Evolutionary conservation across 2,888 invertebrate species (phyloP).

Genomic region (Rhodophaea formosa): DNA sequence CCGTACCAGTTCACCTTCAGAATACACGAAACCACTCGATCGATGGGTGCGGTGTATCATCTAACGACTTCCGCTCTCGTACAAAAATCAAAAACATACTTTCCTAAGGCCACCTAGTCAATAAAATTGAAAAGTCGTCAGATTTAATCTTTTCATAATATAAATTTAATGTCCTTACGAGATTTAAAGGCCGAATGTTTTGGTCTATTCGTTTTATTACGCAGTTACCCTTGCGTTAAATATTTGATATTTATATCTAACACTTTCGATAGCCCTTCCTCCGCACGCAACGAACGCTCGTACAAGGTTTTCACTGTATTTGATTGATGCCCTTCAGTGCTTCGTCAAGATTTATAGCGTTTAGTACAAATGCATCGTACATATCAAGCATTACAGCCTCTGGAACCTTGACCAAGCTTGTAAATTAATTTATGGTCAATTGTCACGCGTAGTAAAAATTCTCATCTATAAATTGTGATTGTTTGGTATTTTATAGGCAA

Average conservation of each 20-base stretch:
- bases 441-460: constrained; percentile 55
- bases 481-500: constrained; percentile 68
- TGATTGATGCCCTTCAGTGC: constrained; percentile 21
- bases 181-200: constrained; percentile 64
- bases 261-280: constrained; percentile 58
- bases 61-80: constrained; percentile 70
- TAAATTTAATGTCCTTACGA: constrained; percentile 55
- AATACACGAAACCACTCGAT: constrained; percentile 48
- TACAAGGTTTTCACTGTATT: constrained; percentile 38
- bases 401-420: constrained; percentile 57
- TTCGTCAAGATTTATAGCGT: constrained; percentile 12
- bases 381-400: constrained; percentile 38
- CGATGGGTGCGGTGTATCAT: constrained; percentile 42
- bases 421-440: constrained; percentile 60
- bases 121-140: constrained; percentile 70
- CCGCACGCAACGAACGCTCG: constrained; percentile 32
- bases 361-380: constrained; percentile 30
- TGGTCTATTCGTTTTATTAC: constrained; percentile 71
- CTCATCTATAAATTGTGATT: constrained; percentile 64
- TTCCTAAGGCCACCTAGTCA: constrained; percentile 70
- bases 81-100: constrained; percentile 53
- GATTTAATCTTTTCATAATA: constrained; percentile 64
- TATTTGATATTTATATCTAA: constrained; percentile 44
- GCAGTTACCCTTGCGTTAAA: constrained; percentile 70
- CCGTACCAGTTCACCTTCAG: constrained; percentile 64